Conservation (phyloP, 2,888 invertebrate genomes). For the Nephrotoma appendiculata region DNA sequence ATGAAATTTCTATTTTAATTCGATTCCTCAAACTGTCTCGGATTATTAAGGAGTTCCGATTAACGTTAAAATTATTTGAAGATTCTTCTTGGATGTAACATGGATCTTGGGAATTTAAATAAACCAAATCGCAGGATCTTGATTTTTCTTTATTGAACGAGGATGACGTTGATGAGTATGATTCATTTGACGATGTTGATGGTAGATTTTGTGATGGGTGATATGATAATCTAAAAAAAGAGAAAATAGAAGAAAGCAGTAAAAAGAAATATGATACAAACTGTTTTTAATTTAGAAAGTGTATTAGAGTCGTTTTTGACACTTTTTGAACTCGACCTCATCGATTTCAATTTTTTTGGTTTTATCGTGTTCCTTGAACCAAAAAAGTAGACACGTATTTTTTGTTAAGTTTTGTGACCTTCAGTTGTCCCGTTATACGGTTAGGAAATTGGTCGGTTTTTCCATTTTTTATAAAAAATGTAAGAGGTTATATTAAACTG, state of each 20-base stretch:
- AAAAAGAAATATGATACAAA: no score
- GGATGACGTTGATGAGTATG: background rate
- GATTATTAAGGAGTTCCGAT: background rate
- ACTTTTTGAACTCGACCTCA: no score
- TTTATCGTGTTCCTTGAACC: no score
- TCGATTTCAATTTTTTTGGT: no score
- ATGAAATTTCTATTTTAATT: constrained; percentile 13
- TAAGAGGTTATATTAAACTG: no score
- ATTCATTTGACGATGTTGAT: background rate
- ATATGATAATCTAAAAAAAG: background rate
- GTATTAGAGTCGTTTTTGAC: no score
- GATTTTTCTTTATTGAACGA: background rate
- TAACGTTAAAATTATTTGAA: background rate
- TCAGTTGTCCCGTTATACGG: no score
- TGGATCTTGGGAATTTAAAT: background rate
- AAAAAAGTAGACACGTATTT: no score
- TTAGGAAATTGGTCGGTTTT: no score
- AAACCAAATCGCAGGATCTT: background rate
- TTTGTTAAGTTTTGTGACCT: no score
- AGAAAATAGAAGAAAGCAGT: background rate
- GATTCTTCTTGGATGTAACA: background rate
- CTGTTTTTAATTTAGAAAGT: no score
- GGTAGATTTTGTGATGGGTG: background rate
- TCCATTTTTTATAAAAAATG: no score
- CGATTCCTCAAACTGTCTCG: constrained; percentile 7